These are phyloP conservation scores for Luehdorfia chinensis DNA, from an alignment of 1,140 invertebrate species.

Conservation along the genomic window DNA sequence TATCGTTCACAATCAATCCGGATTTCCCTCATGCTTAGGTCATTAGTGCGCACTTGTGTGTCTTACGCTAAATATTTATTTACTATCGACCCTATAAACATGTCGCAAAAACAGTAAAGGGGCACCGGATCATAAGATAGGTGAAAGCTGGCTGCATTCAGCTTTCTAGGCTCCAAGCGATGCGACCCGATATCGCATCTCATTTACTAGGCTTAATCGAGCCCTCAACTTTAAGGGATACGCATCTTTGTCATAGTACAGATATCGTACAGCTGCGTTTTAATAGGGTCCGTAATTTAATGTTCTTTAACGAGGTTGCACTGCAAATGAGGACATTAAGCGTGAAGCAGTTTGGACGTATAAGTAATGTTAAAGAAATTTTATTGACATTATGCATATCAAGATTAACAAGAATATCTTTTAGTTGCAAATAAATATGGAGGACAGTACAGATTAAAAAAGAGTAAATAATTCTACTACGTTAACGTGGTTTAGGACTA, in stretches of 20 bases:
- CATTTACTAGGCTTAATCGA: slow-evolving; percentile 33
- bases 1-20: no score
- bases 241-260: slow-evolving; percentile 23
- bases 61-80: slow-evolving; percentile 18
- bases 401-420: no score
- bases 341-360: neutral
- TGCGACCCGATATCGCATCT: slow-evolving; percentile 29
- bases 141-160: slow-evolving; percentile 22
- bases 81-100: slow-evolving; percentile 20
- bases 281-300: slow-evolving; percentile 4
- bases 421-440: no score
- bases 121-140: slow-evolving; percentile 21
- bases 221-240: slow-evolving; percentile 24
- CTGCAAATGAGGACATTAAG: neutral
- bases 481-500: no score
- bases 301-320: neutral
- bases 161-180: slow-evolving; percentile 25
- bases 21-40: neutral
- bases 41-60: neutral
- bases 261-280: slow-evolving; percentile 8
- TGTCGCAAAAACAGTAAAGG: slow-evolving; percentile 19
- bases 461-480: no score
- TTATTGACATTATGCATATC: no score
- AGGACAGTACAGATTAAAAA: no score
- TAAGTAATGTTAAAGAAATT: no score